A percentile compares a stretch with the other conserved stretches of the same genome.
Evolutionary conservation across 2,797 vertebrate genomes (phyloP).

Genomic region (Pagetopsis macropterus): DNA sequence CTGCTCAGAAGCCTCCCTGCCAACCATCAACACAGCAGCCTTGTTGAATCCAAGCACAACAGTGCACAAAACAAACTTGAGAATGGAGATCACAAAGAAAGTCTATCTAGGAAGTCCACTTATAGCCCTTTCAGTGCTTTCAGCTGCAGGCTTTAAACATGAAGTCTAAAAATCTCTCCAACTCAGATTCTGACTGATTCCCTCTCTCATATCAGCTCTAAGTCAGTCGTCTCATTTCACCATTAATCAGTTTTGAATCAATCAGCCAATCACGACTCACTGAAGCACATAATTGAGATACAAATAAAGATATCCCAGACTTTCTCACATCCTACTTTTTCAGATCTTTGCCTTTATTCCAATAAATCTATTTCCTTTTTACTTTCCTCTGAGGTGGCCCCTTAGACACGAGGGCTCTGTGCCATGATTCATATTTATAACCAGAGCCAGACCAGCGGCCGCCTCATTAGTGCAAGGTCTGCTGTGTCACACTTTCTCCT

Average conservation of each 20-base stretch:
- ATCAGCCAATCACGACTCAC: constrained; percentile 9
- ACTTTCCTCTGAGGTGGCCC: constrained; percentile 11
- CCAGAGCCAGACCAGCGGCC: constrained; percentile 62
- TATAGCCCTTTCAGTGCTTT: background rate
- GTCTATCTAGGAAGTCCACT: background rate
- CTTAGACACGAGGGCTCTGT: constrained; percentile 42
- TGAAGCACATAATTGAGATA: constrained; percentile 5
- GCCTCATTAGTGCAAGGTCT: constrained; percentile 59
- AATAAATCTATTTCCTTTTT: constrained; percentile 37
- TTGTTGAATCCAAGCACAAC: constrained; percentile 7
- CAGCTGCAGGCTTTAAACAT: constrained; percentile 6
- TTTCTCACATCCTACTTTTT: constrained; percentile 26
- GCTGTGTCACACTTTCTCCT: constrained; percentile 44
- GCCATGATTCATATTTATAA: constrained; percentile 72
- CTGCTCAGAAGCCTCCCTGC: constrained; percentile 41
- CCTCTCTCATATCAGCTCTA: constrained; percentile 9
- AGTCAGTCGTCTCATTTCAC: background rate
- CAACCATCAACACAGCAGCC: constrained; percentile 23
- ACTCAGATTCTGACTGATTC: constrained; percentile 1
- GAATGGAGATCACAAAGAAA: background rate
- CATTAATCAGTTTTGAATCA: too few species aligned
- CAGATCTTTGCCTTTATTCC: constrained; percentile 25
- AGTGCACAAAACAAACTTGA: background rate
- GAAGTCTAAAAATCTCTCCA: background rate
- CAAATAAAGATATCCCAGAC: constrained; percentile 24